These are phyloP conservation scores for Ladona fulva DNA, from an alignment of 1,140 invertebrate genomes.

Conservation along the genomic window DNA sequence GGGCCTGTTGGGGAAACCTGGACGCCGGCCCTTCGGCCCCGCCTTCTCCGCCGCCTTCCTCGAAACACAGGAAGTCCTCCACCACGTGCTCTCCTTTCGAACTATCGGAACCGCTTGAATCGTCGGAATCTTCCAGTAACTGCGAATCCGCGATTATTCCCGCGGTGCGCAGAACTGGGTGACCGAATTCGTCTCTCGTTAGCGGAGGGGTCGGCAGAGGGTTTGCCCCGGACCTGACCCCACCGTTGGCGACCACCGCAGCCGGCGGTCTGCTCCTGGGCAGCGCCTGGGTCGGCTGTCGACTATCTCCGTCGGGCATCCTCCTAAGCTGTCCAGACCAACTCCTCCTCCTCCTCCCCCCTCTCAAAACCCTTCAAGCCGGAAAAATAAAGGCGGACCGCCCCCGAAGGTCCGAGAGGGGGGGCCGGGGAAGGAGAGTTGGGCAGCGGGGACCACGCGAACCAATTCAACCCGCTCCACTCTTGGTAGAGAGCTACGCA, in stretches of 20 bases:
- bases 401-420: too few relatives aligned
- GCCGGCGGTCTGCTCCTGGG: neutral
- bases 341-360: neutral
- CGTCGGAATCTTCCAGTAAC: neutral
- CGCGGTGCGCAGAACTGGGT: too few relatives aligned
- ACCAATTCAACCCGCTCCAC: neutral
- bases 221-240: neutral
- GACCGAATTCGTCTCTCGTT: too few relatives aligned
- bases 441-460: too few relatives aligned
- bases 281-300: neutral
- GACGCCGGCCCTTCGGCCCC: neutral
- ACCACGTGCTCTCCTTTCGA: neutral
- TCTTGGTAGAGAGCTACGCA: too few relatives aligned
- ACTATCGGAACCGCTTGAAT: neutral
- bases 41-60: neutral
- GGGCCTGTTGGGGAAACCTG: neutral
- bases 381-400: neutral
- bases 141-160: neutral
- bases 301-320: neutral
- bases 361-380: neutral
- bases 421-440: too few relatives aligned
- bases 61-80: neutral
- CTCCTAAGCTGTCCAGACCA: neutral
- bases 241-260: neutral
- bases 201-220: too few relatives aligned